phyloP scores from a whole-genome alignment of 2,888 invertebrate genomes.

The Hypomecis atomaria region DNA sequence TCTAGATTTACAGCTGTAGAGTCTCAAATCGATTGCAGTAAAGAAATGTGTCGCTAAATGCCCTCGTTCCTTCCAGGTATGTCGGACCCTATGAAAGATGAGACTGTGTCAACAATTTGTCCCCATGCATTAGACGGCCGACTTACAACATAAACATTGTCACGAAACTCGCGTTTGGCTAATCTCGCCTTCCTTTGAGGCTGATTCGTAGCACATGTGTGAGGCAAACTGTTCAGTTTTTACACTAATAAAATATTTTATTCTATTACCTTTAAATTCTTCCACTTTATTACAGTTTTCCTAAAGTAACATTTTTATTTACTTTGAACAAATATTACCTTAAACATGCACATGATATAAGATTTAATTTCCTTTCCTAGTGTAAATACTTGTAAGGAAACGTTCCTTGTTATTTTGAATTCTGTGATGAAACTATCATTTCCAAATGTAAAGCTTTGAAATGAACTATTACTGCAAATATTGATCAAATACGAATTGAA shows the following conservation, averaged over 20 bases:
- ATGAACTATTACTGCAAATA: no score
- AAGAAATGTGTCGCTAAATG: slow-evolving; percentile 41
- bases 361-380: no score
- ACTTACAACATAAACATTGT: slow-evolving; percentile 77
- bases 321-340: no score
- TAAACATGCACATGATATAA: no score
- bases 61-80: slow-evolving; percentile 69
- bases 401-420: no score
- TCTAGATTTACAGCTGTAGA: slow-evolving; percentile 41
- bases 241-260: neutral
- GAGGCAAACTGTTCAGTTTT: slow-evolving; percentile 11
- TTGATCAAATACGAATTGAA: no score
- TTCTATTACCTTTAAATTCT: neutral
- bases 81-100: slow-evolving; percentile 77
- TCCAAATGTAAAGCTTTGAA: no score
- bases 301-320: neutral
- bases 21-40: slow-evolving; percentile 46
- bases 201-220: slow-evolving; percentile 79
- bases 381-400: no score
- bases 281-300: neutral
- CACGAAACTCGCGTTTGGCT: slow-evolving; percentile 79
- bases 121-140: slow-evolving; percentile 69
- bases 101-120: slow-evolving; percentile 82
- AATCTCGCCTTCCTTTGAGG: slow-evolving; percentile 73
- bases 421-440: no score